Evolutionary conservation across 2,888 invertebrate genomes (phyloP).

Genomic region (Agonopterix heracliana): DNA sequence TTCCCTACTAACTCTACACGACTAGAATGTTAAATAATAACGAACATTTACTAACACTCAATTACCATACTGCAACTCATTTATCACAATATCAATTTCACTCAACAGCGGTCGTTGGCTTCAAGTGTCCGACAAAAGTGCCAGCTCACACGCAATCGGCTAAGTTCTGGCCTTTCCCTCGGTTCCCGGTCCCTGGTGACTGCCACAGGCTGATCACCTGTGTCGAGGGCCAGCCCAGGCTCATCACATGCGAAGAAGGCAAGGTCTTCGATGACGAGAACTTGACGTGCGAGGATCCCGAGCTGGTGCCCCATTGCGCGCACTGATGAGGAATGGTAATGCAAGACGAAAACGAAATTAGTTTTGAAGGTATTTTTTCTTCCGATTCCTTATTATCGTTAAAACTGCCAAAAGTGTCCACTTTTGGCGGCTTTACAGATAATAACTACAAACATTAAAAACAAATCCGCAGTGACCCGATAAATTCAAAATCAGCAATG

Average conservation of each 20-base stretch:
- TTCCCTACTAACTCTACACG: too few species aligned
- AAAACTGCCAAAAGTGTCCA: too few species aligned
- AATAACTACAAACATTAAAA: too few species aligned
- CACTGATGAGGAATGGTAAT: conserved; percentile 28
- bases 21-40: too few species aligned
- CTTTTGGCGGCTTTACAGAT: too few species aligned
- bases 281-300: conserved; percentile 89
- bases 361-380: too few species aligned
- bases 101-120: conserved; percentile 87
- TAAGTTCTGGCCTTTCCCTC: conserved; percentile 94
- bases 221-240: conserved; percentile 91
- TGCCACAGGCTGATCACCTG: conserved; percentile 93
- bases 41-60: too few species aligned
- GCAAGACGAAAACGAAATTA: conserved; percentile 42
- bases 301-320: conserved; percentile 72
- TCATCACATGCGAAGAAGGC: conserved; percentile 91
- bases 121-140: conserved; percentile 92
- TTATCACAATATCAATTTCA: not conserved
- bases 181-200: conserved; percentile 92
- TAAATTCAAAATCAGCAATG: too few species aligned
- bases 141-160: conserved; percentile 88
- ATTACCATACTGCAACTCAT: not conserved
- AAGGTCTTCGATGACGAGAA: conserved; percentile 90
- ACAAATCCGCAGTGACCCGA: too few species aligned
- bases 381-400: not conserved